phyloP scores from a whole-genome alignment of 2,888 invertebrate species.

The Trichogramma evanescens region DNA sequence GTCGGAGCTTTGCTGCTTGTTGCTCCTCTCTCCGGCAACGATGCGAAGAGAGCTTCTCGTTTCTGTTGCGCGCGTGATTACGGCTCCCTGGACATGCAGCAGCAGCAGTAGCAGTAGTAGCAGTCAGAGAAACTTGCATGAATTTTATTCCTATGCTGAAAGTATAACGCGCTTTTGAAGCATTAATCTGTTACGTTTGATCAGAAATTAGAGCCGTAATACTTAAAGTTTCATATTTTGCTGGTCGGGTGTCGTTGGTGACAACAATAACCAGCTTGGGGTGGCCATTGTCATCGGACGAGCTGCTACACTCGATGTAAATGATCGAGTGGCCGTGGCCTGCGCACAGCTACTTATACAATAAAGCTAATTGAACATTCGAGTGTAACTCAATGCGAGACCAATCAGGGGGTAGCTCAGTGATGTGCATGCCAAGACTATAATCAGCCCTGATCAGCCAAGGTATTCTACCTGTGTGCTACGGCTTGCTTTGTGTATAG shows the following conservation, averaged over 20 bases:
- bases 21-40: conserved; percentile 8
- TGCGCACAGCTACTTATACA: background rate
- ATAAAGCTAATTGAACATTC: conserved; percentile 9
- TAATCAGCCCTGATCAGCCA: conserved; percentile 10
- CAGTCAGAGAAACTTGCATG: conserved; percentile 8
- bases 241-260: background rate
- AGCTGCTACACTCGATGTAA: conserved; percentile 2
- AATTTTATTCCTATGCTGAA: conserved; percentile 12
- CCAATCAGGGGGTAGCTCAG: conserved; percentile 1
- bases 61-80: too few species aligned
- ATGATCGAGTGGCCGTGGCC: background rate
- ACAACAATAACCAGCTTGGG: background rate
- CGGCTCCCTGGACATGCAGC: too few species aligned
- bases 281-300: too few species aligned
- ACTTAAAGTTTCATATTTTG: too few species aligned
- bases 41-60: too few species aligned
- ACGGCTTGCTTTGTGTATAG: too few species aligned
- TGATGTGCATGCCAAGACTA: conserved; percentile 10
- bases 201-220: too few species aligned
- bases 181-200: background rate
- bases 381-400: conserved; percentile 12
- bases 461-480: background rate
- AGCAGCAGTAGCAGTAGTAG: conserved; percentile 2
- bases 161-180: conserved; percentile 4
- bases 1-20: conserved; percentile 8